phyloP scores from a whole-genome alignment of 2,797 vertebrate species.

The Orientallactaga sibirica region DNA sequence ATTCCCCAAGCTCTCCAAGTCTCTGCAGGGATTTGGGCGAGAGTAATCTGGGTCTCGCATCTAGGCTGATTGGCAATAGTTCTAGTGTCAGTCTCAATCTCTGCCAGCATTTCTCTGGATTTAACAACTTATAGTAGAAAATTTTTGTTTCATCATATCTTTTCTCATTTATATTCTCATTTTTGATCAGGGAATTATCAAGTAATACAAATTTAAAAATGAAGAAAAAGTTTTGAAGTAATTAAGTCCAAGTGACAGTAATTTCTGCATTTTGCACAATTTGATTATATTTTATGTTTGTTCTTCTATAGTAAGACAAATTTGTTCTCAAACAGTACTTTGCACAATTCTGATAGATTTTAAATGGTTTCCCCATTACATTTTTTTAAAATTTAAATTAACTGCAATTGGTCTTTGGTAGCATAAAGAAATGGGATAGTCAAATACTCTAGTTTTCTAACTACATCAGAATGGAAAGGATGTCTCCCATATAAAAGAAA shows the following conservation, averaged over 20 bases:
- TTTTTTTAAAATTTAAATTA: not conserved
- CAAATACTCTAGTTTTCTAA: not conserved
- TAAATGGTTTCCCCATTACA: not conserved
- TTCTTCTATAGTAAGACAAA: not conserved
- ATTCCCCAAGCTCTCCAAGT: not conserved
- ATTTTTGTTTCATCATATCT: not conserved
- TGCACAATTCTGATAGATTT: not conserved
- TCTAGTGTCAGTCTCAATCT: not conserved
- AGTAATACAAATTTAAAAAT: constrained; percentile 2
- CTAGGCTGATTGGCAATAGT: not conserved
- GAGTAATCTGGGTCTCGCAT: not conserved
- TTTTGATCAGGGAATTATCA: not conserved
- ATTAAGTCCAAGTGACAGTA: not conserved
- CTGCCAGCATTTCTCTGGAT: not conserved
- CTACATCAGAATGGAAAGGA: not conserved
- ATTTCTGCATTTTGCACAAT: not conserved
- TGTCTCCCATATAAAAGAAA: not conserved
- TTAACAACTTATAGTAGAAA: not conserved
- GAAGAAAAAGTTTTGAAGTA: not conserved
- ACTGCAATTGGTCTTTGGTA: not conserved
- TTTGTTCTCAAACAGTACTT: not conserved
- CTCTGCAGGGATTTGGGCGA: not conserved
- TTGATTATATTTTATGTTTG: not conserved
- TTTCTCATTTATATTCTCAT: not conserved
- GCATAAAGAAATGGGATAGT: not conserved